Evolutionary conservation across 2,113 vertebrate genomes (phyloP), one percentile per base, ranked within the genome.

Genomic region (Trematocara marginatum): DNA sequence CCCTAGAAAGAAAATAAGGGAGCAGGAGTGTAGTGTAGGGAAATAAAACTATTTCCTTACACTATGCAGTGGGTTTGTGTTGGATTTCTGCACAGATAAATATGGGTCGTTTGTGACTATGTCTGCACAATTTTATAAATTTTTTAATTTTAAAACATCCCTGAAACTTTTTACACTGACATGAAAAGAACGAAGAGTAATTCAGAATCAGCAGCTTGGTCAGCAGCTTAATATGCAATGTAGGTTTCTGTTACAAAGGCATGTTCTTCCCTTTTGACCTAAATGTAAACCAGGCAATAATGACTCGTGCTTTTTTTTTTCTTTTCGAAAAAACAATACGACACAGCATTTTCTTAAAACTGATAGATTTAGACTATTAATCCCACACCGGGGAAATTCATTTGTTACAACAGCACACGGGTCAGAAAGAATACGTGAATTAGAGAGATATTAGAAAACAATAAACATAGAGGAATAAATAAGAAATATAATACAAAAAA

Each of bases 1-100:
- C 81, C 85, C 59, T 82, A 61, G 64, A 90, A 89, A 83, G 78
- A 90, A 87, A 86, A 88, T 45, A 82, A 76, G 49, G 47, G 38
- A 26, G 53, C 47, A 35, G 42, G 76, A 84, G 80, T 78, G 8
- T 53, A 83, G 79, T 16, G 52, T 71, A 78, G 29, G 74, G 38
- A 80, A 87, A 86, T 18, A 6, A 57, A 78, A 18, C 71, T 5
- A 7, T 18, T 49, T 31, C 42, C 42, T 51, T 76, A 51, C 9
- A 8, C 20, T 47, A 47, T 4, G 15, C 26, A 49, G 26, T 6
- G 45, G 80, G 23, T 56, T 87, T 59, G 69, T 49, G 42, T 76
- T 76, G 71, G 45, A 31, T 31, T 31, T 31, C 16, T 76, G 16
- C 26, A 76, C 10, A n/a, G 45, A 76, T 34, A 80, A 42, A 35